Percentiles rank a stretch among this genome's conserved stretches.
phyloP scores from a whole-genome alignment of 2,888 invertebrate species.

The Lithodes maja region DNA sequence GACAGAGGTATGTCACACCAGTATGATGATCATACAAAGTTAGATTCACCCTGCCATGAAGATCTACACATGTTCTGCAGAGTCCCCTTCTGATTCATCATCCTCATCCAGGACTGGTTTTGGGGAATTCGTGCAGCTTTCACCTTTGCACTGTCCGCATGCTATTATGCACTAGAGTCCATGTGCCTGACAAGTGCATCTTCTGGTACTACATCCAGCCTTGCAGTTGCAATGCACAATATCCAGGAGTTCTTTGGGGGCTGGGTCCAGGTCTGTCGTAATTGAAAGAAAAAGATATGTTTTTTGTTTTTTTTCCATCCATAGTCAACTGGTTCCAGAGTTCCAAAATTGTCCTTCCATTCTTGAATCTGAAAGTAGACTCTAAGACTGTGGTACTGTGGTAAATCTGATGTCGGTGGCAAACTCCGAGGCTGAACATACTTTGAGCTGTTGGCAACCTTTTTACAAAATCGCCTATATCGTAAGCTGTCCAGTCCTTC shows the following conservation, averaged over 20 bases:
- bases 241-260: constrained; percentile 8
- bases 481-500: constrained; percentile 18
- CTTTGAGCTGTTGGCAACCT: constrained; percentile 10
- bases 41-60: too few relatives aligned
- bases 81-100: neutral
- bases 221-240: constrained; percentile 17
- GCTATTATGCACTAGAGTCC: constrained; percentile 23
- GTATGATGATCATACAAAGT: too few relatives aligned
- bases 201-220: constrained; percentile 17
- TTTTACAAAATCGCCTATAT: constrained; percentile 23
- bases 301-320: constrained; percentile 15
- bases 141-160: constrained; percentile 35
- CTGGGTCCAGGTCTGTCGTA: constrained; percentile 2
- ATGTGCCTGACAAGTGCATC: constrained; percentile 13
- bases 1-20: too few relatives aligned
- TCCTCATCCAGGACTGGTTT: constrained; percentile 13
- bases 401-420: constrained; percentile 20
- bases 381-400: constrained; percentile 16
- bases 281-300: neutral
- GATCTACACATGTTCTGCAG: too few relatives aligned
- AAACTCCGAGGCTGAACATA: constrained; percentile 19
- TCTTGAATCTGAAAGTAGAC: constrained; percentile 14
- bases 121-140: constrained; percentile 23
- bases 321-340: constrained; percentile 15
- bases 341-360: constrained; percentile 1